These are phyloP conservation scores for Lithophane semibrunnea DNA, from an alignment of 2,888 invertebrate species.

Conservation along the genomic window DNA sequence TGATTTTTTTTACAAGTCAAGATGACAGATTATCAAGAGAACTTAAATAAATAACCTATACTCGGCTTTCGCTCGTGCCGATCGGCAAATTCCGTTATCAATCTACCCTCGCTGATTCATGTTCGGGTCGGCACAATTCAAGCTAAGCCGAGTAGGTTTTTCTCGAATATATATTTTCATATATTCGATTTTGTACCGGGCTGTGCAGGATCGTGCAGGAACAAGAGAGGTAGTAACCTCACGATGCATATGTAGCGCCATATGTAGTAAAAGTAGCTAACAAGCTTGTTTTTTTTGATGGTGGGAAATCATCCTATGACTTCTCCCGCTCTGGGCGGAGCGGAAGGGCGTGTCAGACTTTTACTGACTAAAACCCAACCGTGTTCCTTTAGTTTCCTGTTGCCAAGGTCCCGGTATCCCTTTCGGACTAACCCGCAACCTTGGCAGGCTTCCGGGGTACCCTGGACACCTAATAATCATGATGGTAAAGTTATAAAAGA, in stretches of 20 bases:
- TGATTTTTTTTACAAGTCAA: no score
- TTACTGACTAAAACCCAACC: no score
- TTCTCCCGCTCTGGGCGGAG: no score
- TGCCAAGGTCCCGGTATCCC: no score
- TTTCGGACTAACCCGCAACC: no score
- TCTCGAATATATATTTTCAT: neutral
- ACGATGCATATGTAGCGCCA: no score
- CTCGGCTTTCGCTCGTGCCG: neutral
- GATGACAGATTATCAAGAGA: no score
- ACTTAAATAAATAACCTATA: no score
- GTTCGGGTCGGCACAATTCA: neutral
- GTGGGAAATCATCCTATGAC: no score
- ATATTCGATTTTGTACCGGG: neutral
- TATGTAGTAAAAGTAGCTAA: neutral
- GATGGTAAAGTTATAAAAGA: constrained; percentile 1
- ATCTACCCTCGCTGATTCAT: neutral
- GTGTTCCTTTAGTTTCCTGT: no score
- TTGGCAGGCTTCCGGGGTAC: constrained; percentile 5
- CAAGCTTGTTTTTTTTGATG: neutral
- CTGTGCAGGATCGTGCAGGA: neutral
- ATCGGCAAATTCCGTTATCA: neutral
- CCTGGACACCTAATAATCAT: neutral
- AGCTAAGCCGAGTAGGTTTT: neutral
- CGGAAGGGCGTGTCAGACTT: no score
- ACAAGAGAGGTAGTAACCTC: neutral